A percentile compares a stretch with the other conserved stretches of the same genome.
Conservation (phyloP, 2,113 vertebrate species). For the Clarias macrocephalus region DNA sequence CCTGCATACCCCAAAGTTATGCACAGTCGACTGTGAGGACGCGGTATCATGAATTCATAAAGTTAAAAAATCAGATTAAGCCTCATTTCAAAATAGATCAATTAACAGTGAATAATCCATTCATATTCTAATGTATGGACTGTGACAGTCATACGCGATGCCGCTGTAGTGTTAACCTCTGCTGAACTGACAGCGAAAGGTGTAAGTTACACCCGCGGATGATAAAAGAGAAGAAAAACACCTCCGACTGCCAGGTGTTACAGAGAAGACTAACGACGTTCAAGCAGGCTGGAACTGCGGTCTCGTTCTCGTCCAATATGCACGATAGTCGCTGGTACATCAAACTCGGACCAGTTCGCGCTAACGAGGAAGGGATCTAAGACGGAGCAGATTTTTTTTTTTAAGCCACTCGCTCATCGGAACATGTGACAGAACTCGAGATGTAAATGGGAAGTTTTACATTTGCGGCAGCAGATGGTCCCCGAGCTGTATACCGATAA, state of each 20-base stretch:
- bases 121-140: constrained; percentile 12
- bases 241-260: constrained; percentile 13
- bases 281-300: constrained; percentile 29
- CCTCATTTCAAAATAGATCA: neutral
- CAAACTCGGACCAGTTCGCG: neutral
- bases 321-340: constrained; percentile 27
- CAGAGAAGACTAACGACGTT: constrained; percentile 22
- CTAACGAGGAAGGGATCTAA: constrained; percentile 1
- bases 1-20: neutral
- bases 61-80: neutral
- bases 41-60: neutral
- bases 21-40: neutral
- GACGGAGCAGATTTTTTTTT: neutral
- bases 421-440: constrained; percentile 32
- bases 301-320: neutral
- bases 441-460: constrained; percentile 42
- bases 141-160: constrained; percentile 17
- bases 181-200: neutral
- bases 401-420: neutral
- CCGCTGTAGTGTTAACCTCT: neutral
- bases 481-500: constrained; percentile 38
- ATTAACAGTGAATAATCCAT: constrained; percentile 34
- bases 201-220: neutral
- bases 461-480: constrained; percentile 43
- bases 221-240: neutral